Conservation (phyloP, 2,113 vertebrate genomes). For the Myrmecobius fasciatus region DNA sequence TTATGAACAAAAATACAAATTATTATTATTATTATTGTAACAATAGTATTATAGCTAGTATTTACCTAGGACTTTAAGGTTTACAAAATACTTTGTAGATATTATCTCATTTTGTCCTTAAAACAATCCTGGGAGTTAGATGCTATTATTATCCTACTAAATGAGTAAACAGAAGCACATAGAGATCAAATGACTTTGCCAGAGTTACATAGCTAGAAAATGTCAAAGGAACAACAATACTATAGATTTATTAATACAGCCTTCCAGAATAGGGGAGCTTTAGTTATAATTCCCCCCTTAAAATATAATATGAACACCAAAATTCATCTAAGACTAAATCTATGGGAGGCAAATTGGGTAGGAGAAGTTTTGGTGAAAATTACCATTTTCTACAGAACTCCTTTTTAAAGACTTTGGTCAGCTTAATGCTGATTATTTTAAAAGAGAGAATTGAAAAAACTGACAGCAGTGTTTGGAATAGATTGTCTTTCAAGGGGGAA, state of each 20-base stretch:
- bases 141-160: neutral
- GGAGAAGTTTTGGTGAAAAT: neutral
- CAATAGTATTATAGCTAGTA: neutral
- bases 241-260: neutral
- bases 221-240: neutral
- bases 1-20: neutral
- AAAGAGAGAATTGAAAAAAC: neutral
- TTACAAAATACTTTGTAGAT: neutral
- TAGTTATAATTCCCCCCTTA: neutral
- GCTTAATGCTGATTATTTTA: too few relatives aligned
- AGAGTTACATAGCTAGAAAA: neutral
- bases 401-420: neutral
- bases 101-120: neutral
- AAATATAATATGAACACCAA: neutral
- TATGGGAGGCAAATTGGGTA: neutral
- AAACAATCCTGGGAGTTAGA: neutral
- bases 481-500: constrained; percentile 3
- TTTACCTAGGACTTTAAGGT: neutral
- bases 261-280: neutral
- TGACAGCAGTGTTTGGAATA: neutral
- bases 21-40: neutral
- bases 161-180: neutral
- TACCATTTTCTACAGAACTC: neutral
- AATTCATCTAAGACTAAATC: neutral
- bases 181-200: neutral